Percentiles rank a stretch among this genome's conserved stretches.
Conservation (phyloP, 2,888 invertebrate genomes). For the Cheilosia grossa region DNA sequence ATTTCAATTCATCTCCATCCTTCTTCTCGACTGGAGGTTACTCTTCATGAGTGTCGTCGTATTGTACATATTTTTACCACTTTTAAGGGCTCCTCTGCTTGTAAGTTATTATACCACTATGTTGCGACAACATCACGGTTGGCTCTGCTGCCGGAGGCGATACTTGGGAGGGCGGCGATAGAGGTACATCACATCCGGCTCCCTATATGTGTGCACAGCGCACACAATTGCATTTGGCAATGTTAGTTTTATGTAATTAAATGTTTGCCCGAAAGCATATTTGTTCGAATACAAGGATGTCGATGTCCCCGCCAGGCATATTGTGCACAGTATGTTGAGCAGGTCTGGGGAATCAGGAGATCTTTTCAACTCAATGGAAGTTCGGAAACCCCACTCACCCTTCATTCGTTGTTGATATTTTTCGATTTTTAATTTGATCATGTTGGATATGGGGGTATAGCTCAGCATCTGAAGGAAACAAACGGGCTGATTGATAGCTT, state of each 20-base stretch:
- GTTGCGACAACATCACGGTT: background rate
- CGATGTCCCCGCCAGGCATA: background rate
- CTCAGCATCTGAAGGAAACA: no score
- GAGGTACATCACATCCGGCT: background rate
- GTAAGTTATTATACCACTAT: background rate
- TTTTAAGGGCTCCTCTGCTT: background rate
- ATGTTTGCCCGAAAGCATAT: conserved; percentile 35
- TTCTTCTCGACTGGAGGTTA: no score
- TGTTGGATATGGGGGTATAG: no score
- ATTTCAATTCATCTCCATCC: conserved; percentile 17
- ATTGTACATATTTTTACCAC: background rate
- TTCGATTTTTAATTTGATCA: no score
- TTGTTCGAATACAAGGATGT: background rate
- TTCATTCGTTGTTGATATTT: no score
- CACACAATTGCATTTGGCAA: conserved; percentile 42
- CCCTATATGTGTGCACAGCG: background rate
- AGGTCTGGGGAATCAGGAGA: background rate
- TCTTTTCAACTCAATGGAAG: no score
- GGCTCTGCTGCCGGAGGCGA: conserved; percentile 1
- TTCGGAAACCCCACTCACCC: no score
- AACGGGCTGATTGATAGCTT: no score
- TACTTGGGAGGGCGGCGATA: no score
- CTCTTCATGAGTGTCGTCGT: no score
- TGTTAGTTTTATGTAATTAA: conserved; percentile 59
- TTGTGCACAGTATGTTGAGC: conserved; percentile 13